Base-by-base conservation (phyloP, 2,888 invertebrate species). In the Macrosoma leucophasiata region DNA sequence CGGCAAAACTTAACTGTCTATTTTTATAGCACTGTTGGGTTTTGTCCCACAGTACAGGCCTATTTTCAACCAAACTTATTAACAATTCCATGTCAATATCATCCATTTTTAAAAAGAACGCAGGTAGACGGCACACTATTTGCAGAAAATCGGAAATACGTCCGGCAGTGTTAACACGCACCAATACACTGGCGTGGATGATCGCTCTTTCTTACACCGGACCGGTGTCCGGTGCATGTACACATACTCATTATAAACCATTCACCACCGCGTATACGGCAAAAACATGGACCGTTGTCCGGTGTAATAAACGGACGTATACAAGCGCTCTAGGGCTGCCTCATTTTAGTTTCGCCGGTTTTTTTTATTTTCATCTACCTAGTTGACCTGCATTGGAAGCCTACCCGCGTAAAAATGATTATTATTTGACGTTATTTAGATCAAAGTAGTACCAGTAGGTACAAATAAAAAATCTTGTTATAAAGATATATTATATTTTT, bases 21-120 rank as follows among this genome's bases (percentile, higher is more conserved):
- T 49, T 46, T 44, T 49, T 50, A 30, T 53, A 53, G 35, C 36
- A 37, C 35, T 52, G 44, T 43, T 38, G 41, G 27, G 50, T 50
- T 41, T 52, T 50, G 36, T 52, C 48, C 51, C 51, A 52, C 36
- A 49, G 36, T 32, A 52, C 45, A 42, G 48, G 49, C 43, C 42
- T 48, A 46, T 47, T 47, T 46, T 52, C 35, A 39, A 49, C 46
- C 40, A 50, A 46, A 41, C 31, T 43, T 41, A 48, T 52, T 46
- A 45, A 50, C 31, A 45, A 47, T 44, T 51, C 47, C 39, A 45
- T 43, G 42, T 49, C 42, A 43, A 48, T 49, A 47, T 37, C 13
- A 36, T 20, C 36, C 43, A 44, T 41, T 41, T 39, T 43, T 39
- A 34, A 45, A 44, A n/a, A n/a, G 36, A 48, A 46, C 42, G 41